Evolutionary conservation across 2,888 invertebrate genomes (phyloP), one percentile per base, ranked within the genome.

Genomic region (Ditula angustiorana): DNA sequence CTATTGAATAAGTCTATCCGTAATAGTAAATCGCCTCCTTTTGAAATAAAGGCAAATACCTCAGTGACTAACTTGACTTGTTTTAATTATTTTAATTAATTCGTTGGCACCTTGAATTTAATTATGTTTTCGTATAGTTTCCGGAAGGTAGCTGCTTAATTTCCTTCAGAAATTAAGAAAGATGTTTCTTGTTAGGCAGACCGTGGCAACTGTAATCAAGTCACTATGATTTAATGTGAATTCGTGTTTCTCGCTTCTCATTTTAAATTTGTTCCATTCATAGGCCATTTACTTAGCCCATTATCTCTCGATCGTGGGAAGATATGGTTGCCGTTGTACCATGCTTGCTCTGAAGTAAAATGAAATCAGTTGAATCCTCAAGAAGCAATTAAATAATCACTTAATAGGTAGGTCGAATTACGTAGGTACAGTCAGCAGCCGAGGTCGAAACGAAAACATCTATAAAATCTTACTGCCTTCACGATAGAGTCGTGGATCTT

Each of bases 21-120:
- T 91, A 89, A 88, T 90, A 91, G 90, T 88, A 83, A 92, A 91
- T 88, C 86, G 90, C 90, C 92, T 89, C 90, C 86, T 88, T 90
- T 90, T 87, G 75, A 89, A 90, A 91, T 88, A 88, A 89, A 89
- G 88, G 88, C 83, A 87, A 86, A 87, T 92, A 92, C 92, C 92
- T 92, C 92, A 92, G 87, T 90, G 86, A 90, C 81, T 82, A 81
- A 81, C 76, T 78, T 61, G 74, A 70, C 70, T 89, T 83, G 88
- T 90, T 91, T 90, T 85, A 83, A 83, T 90, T 83, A 65, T 63
- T 71, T n/a, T 37, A 37, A 55, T 55, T 30, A 28, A 58, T 35
- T 52, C 24, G 19, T 30, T 63, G 50, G 35, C 44, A 44, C 59
- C 59, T 64, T 59, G 58, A 53, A 37, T 21, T 16, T 13, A 26